phyloP scores from a whole-genome alignment of 2,113 vertebrate species.

The Castor canadensis region DNA sequence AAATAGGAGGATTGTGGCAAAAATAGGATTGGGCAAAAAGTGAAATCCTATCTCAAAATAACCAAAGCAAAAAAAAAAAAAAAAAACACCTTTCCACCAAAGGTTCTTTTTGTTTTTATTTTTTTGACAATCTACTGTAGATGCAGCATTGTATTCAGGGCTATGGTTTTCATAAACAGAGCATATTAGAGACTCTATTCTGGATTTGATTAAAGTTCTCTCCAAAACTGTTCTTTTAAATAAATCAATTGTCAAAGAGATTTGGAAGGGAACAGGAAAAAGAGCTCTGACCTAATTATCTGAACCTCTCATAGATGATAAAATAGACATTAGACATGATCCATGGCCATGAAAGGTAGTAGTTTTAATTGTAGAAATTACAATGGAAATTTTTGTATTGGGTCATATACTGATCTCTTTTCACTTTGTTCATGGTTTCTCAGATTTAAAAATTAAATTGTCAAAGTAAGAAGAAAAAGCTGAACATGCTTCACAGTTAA shows the following conservation, averaged over 20 bases:
- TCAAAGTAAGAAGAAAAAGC: neutral
- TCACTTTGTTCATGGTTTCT: neutral
- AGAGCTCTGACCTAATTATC: neutral
- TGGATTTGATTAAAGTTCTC: neutral
- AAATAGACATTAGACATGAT: neutral
- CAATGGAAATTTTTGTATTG: neutral
- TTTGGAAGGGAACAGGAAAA: neutral
- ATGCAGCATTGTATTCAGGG: neutral
- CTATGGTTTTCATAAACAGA: neutral
- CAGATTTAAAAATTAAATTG: constrained; percentile 5
- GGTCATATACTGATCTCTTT: neutral
- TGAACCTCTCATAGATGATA: neutral
- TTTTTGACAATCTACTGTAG: neutral
- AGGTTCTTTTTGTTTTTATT: no score
- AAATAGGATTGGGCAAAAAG: no score
- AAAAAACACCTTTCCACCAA: neutral
- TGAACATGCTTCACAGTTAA: neutral
- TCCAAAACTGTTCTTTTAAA: neutral
- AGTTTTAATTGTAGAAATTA: neutral
- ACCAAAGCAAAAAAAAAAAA: neutral
- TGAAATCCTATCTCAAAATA: neutral
- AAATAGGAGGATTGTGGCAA: no score
- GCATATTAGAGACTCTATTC: neutral
- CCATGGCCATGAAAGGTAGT: neutral
- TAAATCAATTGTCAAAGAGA: constrained; percentile 22